phyloP scores from a whole-genome alignment of 2,888 invertebrate genomes.

The Cistogaster globosa region DNA sequence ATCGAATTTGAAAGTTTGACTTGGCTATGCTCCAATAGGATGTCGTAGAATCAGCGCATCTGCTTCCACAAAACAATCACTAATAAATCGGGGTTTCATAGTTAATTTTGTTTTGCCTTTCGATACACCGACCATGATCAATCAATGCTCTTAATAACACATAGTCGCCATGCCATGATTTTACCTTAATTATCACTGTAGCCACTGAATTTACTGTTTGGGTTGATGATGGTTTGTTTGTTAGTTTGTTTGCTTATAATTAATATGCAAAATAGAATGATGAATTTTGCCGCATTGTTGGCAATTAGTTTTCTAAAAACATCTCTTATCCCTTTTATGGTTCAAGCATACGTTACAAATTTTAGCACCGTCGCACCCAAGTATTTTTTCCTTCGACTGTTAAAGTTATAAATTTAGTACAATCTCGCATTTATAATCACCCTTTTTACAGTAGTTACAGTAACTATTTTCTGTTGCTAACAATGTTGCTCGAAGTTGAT shows the following conservation, averaged over 20 bases:
- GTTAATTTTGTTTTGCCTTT: slow-evolving; percentile 46
- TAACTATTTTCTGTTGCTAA: no score
- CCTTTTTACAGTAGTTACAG: no score
- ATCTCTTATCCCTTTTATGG: background rate
- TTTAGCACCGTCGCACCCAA: background rate
- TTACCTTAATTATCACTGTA: slow-evolving; percentile 54
- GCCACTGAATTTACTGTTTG: slow-evolving; percentile 19
- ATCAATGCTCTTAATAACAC: slow-evolving; percentile 52
- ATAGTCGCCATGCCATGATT: slow-evolving; percentile 49
- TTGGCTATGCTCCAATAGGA: slow-evolving; percentile 33
- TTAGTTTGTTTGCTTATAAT: no score
- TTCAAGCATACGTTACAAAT: slow-evolving; percentile 6
- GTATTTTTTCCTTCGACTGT: no score
- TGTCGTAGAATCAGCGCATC: slow-evolving; percentile 46
- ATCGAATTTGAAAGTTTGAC: slow-evolving; percentile 24
- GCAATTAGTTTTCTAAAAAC: background rate
- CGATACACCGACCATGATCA: slow-evolving; percentile 47
- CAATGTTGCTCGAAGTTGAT: no score
- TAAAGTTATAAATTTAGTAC: no score
- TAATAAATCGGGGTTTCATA: slow-evolving; percentile 51
- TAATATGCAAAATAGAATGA: slow-evolving; percentile 8
- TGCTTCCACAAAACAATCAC: slow-evolving; percentile 34
- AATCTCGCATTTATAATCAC: no score
- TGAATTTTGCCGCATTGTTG: background rate
- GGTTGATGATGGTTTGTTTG: background rate